A percentile compares a stretch with the other conserved stretches of the same genome.
Conservation (phyloP, 2,797 vertebrate genomes). For the Pipistrellus kuhlii region DNA sequence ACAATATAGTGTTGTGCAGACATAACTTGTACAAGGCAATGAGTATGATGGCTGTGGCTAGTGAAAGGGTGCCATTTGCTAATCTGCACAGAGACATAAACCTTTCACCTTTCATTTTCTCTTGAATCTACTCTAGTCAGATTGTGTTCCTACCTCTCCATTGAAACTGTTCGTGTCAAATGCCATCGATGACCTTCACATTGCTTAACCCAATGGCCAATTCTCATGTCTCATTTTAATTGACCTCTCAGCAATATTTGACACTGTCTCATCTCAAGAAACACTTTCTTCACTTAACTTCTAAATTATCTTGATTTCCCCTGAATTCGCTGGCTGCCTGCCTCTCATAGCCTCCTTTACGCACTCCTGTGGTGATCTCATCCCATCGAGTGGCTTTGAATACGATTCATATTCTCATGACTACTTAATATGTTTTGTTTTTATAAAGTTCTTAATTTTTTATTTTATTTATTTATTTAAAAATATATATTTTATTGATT, state of each 20-base stretch:
- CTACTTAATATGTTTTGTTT: neutral
- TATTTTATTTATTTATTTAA: too few species aligned
- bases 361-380: neutral
- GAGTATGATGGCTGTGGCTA: too few species aligned
- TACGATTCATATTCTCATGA: neutral
- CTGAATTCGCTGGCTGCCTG: neutral
- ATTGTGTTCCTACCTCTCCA: neutral
- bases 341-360: neutral
- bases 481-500: too few species aligned
- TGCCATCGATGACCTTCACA: neutral
- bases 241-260: neutral
- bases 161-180: neutral
- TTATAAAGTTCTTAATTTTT: too few species aligned
- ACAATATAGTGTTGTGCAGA: too few species aligned
- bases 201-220: neutral
- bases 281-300: slow-evolving; percentile 13
- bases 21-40: too few species aligned
- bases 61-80: too few species aligned
- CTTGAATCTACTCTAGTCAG: neutral
- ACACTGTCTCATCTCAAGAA: neutral
- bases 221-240: neutral
- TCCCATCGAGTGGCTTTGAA: neutral
- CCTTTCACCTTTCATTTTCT: neutral
- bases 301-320: neutral
- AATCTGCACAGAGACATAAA: too few species aligned